Evolutionary conservation across 92 coral and sea anemone genomes (phyloP).

Genomic region (Parazoanthus swiftii): DNA sequence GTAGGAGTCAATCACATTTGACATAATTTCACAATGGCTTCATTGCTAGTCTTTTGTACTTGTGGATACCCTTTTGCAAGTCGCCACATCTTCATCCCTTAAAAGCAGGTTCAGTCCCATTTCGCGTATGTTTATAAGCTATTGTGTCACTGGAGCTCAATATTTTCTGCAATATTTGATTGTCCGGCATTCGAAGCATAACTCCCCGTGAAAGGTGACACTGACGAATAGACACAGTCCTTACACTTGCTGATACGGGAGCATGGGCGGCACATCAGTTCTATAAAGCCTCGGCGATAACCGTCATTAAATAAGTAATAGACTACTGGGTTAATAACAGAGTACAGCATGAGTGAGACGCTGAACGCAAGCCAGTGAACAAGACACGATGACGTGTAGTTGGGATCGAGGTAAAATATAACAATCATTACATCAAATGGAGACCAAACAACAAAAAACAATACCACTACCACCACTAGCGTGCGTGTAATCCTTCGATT

Average conservation of each 20-base stretch:
- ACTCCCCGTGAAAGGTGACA: not conserved
- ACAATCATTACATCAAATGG: not conserved
- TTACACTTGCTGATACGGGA: too few species aligned
- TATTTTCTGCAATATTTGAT: not conserved
- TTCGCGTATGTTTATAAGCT: too few species aligned
- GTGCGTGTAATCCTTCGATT: too few species aligned
- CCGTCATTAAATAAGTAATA: too few species aligned
- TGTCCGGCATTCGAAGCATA: not conserved
- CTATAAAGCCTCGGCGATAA: not conserved
- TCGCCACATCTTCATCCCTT: too few species aligned
- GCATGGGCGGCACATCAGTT: not conserved
- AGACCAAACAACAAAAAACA: not conserved
- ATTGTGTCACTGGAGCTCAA: too few species aligned
- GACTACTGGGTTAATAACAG: not conserved
- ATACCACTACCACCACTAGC: not conserved
- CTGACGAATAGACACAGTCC: not conserved
- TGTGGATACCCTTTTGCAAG: too few species aligned
- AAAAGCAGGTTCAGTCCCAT: too few species aligned
- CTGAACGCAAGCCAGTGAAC: not conserved
- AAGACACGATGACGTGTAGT: not conserved
- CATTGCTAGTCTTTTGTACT: too few species aligned
- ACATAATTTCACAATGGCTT: too few species aligned
- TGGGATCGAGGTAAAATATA: not conserved
- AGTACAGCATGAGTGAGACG: not conserved
- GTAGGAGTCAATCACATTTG: too few species aligned